Evolutionary conservation across 2,797 vertebrate species (phyloP).

Genomic region (Acomys russatus): DNA sequence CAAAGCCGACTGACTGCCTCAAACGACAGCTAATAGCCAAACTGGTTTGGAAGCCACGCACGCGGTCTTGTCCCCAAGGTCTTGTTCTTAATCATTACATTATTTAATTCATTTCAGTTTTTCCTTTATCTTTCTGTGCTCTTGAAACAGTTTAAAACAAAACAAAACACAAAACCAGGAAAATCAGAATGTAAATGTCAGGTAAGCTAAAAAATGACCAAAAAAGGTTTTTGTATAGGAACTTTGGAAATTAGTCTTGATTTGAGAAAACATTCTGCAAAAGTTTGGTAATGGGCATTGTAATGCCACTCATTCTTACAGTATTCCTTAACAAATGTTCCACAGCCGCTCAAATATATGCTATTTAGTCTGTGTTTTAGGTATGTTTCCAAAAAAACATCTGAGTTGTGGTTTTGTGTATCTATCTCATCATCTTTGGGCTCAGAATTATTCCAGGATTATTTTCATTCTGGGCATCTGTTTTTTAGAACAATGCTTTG

Average conservation of each 20-base stretch:
- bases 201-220: not conserved
- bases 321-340: not conserved
- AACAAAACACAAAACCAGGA: not conserved
- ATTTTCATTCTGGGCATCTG: not conserved
- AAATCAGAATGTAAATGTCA: not conserved
- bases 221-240: not conserved
- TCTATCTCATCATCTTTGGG: not conserved
- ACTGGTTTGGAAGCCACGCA: not conserved
- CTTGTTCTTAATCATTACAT: not conserved
- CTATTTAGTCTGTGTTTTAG: not conserved
- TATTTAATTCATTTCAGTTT: constrained; percentile 6
- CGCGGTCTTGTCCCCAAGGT: not conserved
- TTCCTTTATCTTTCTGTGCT: not conserved
- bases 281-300: not conserved
- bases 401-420: not conserved
- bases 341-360: not conserved
- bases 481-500: constrained; percentile 27
- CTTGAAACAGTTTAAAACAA: constrained; percentile 4
- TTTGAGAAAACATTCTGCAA: not conserved
- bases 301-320: not conserved
- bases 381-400: not conserved
- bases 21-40: not conserved
- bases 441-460: not conserved
- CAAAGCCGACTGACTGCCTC: too few species aligned
- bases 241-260: not conserved